Conservation (phyloP, 2,888 invertebrate genomes). For the Cheilosia vulpina region DNA sequence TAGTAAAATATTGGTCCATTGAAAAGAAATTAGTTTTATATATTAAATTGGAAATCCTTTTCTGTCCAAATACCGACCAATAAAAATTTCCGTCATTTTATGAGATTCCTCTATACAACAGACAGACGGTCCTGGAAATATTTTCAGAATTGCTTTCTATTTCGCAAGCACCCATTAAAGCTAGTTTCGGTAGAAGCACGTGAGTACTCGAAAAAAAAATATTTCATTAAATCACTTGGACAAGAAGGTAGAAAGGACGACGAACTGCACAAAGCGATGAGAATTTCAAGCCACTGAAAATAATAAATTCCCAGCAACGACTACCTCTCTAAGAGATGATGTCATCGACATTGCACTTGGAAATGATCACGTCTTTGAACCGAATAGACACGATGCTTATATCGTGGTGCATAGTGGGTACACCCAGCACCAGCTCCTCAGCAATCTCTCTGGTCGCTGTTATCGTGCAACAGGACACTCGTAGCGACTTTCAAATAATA, state of each 20-base stretch:
- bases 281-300: conserved; percentile 28
- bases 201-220: neutral
- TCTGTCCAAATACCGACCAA: neutral
- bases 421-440: neutral
- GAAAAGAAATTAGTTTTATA: conserved; percentile 20
- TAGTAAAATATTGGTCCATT: neutral
- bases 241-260: conserved; percentile 5
- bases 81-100: neutral
- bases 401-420: neutral
- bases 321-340: conserved; percentile 29
- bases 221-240: conserved; percentile 7
- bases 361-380: conserved; percentile 41
- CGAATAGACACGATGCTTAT: conserved; percentile 12
- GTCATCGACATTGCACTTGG: conserved; percentile 27
- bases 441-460: neutral
- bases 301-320: conserved; percentile 54
- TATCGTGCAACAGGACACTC: conserved; percentile 31
- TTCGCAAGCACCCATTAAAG: neutral
- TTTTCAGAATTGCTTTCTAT: conserved; percentile 5
- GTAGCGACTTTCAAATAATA: conserved; percentile 52
- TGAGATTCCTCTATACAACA: neutral
- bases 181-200: neutral
- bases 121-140: neutral
- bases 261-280: neutral
- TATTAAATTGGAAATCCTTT: conserved; percentile 8